Base-by-base conservation (phyloP, 2,797 vertebrate genomes). In the Anguilla megastoma region DNA sequence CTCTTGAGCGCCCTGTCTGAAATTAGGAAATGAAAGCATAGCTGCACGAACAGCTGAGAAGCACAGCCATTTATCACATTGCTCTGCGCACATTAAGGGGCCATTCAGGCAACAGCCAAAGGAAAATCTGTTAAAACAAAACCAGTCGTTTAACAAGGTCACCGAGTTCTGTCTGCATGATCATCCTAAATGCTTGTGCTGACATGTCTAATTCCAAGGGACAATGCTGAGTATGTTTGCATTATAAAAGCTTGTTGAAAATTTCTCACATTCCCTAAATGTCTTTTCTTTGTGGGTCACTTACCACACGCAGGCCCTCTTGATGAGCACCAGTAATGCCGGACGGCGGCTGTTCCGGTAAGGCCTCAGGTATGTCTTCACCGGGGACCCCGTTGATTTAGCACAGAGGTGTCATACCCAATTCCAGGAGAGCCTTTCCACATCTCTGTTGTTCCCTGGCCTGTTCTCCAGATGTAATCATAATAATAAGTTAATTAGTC, bases 191-290 rank as follows among this genome's bases (percentile, higher is more conserved):
- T 7, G 14, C 24, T 48, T 50, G 79, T 4, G 18, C 41, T 82
- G 21, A 24, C 8, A n/a, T 82, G 45, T 18, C 3, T 21, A 50
- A 82, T 24, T 48, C 45, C 45, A n/a, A 45, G 36, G 2, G 24
- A 21, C 79, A 82, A 50, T 50, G 41, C 79, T 82, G 79, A 24
- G 18, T 82, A 9, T 50, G 79, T 82, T 50, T 82, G 41, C 79
- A 50, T 50, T 48, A 48, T 24, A 50, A 50, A 41, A 5, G 8
- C 21, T 48, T 1, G 18, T 9, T 12, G 1, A 6, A n/a, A 82
- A 82, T 48, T 8, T 48, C 79, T n/a, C 41, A 48, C 0, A 50
- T 82, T n/a, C 45, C 71, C 33, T 82, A n/a, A 82, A 80, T 4
- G 16, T 27, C 36, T 80, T 6, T 21, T 2, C 33, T 76, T 76